Conservation (phyloP, 2,797 vertebrate genomes). For the Siniperca scherzeri region DNA sequence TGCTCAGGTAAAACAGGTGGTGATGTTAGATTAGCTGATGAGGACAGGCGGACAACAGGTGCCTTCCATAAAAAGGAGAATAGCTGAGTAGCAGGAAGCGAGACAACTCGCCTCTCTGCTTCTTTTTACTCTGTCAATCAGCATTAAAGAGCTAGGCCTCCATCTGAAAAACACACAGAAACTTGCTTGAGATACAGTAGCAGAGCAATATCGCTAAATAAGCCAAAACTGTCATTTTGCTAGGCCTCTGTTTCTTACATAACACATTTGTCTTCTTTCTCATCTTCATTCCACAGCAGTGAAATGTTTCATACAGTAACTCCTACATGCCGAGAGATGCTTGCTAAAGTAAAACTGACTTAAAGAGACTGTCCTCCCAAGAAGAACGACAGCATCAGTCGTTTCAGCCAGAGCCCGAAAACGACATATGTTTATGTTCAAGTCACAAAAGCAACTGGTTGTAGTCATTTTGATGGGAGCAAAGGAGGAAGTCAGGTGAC, state of each 20-base stretch:
- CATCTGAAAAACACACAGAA: slow-evolving; percentile 19
- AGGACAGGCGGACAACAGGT: slow-evolving; percentile 30
- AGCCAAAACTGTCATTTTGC: slow-evolving; percentile 5
- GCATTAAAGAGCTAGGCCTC: slow-evolving; percentile 17
- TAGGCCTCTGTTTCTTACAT: slow-evolving; percentile 19
- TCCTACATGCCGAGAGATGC: slow-evolving; percentile 3
- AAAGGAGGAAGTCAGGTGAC: not conserved
- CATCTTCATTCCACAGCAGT: not conserved
- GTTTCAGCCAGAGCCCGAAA: too few species aligned
- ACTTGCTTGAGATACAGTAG: slow-evolving; percentile 17
- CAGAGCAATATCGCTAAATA: slow-evolving; percentile 17
- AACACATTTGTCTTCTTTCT: slow-evolving; percentile 16
- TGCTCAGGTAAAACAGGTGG: slow-evolving; percentile 54
- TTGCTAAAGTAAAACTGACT: slow-evolving; percentile 20
- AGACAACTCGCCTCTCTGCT: slow-evolving; percentile 26
- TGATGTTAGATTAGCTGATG: slow-evolving; percentile 30
- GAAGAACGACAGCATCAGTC: not conserved
- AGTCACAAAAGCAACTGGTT: not conserved
- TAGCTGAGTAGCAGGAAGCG: not conserved
- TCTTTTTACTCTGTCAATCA: slow-evolving; percentile 38
- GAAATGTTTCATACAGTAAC: slow-evolving; percentile 14
- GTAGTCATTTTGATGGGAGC: not conserved
- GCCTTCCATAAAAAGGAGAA: not conserved
- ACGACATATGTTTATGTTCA: not conserved
- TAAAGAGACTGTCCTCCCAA: not conserved